Evolutionary conservation across 2,797 vertebrate species (phyloP).

Genomic region (Lycodopsis pacificus): DNA sequence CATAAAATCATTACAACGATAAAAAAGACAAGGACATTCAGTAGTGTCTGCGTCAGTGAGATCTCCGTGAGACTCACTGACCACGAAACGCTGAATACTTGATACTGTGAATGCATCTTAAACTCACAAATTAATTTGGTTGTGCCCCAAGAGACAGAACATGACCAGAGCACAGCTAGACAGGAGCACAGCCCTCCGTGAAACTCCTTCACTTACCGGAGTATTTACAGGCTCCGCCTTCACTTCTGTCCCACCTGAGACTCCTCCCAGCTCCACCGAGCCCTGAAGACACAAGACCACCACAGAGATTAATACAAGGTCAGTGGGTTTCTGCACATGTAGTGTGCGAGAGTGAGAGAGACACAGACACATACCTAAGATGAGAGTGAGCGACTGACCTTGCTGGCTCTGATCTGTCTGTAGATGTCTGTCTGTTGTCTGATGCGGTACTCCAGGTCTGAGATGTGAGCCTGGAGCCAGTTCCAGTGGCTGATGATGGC

Average conservation of each 20-base stretch:
- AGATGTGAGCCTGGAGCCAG: slow-evolving; percentile 99
- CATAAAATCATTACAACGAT: not conserved
- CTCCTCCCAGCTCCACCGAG: slow-evolving; percentile 91
- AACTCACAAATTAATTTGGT: not conserved
- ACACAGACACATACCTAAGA: not conserved
- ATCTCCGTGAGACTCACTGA: not conserved
- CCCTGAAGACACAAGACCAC: slow-evolving; percentile 82
- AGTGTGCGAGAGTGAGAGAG: no score
- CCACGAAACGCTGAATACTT: not conserved
- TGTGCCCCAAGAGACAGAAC: not conserved
- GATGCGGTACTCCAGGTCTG: slow-evolving; percentile 98
- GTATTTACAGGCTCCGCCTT: slow-evolving; percentile 82
- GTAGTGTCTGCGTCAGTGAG: not conserved
- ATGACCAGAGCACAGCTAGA: not conserved
- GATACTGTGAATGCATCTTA: not conserved
- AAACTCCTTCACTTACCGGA: slow-evolving; percentile 60
- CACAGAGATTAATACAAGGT: no score
- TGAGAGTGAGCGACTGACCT: slow-evolving; percentile 81
- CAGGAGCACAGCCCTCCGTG: not conserved
- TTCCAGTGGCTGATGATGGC: slow-evolving; percentile 99
- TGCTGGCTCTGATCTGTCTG: slow-evolving; percentile 94
- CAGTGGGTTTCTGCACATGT: no score
- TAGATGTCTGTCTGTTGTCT: slow-evolving; percentile 98
- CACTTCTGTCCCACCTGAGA: slow-evolving; percentile 81
- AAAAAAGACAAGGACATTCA: not conserved